Conservation (phyloP, 2,797 vertebrate genomes). For the Gymnocypris eckloni region DNA sequence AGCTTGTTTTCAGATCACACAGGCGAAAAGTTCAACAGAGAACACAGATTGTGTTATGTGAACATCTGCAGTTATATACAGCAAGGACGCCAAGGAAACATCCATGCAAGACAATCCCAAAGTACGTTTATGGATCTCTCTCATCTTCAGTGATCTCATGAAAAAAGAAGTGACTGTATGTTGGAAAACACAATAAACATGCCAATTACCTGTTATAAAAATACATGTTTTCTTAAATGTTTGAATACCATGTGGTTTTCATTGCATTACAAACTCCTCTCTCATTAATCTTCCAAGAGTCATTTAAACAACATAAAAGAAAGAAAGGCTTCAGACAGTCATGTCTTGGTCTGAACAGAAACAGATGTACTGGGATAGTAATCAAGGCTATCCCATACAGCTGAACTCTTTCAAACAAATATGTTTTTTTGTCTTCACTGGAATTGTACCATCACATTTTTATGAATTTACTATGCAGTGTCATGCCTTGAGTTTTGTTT, state of each 20-base stretch:
- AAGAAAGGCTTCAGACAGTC: constrained; percentile 38
- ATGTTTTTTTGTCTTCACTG: background rate
- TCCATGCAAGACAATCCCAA: constrained; percentile 1
- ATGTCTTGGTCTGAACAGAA: constrained; percentile 48
- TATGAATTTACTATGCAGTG: constrained; percentile 5
- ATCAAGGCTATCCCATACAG: constrained; percentile 33
- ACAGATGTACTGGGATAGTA: constrained; percentile 35
- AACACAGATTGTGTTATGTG: constrained; percentile 1
- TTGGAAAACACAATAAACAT: constrained; percentile 17
- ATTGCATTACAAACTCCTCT: constrained; percentile 8
- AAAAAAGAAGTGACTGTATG: constrained; percentile 8
- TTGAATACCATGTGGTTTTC: constrained; percentile 46
- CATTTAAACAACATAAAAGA: constrained; percentile 33
- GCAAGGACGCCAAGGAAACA: background rate
- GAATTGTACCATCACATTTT: constrained; percentile 42
- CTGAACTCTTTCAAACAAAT: constrained; percentile 23
- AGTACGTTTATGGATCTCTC: background rate
- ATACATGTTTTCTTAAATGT: constrained; percentile 18
- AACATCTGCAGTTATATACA: background rate
- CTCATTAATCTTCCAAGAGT: constrained; percentile 33
- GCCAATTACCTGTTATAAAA: constrained; percentile 14
- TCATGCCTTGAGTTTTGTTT: constrained; percentile 30
- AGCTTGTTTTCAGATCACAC: constrained; percentile 41
- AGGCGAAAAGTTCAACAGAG: constrained; percentile 5
- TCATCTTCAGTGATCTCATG: constrained; percentile 4